Evolutionary conservation across 2,888 invertebrate species (phyloP), one percentile per base, ranked within the genome.

Genomic region (Luperina nickerlii): DNA sequence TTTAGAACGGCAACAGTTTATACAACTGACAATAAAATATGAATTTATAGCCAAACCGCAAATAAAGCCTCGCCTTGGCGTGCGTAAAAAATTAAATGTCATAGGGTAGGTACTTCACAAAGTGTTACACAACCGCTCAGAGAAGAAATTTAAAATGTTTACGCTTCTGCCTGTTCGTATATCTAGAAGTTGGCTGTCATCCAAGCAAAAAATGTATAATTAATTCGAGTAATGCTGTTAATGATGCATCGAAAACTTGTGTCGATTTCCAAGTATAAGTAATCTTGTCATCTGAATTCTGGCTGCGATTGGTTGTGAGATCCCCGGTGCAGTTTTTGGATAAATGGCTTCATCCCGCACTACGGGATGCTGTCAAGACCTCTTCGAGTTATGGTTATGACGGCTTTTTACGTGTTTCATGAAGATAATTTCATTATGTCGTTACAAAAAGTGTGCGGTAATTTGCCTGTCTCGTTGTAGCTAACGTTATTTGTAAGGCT

Each of bases 211-310:
- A 94, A 94, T 83, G 82, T 88, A 83, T 94, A 95, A 96, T 96
- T 95, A 95, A 96, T 95, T 94, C 96, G 87, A 90, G 92, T 94
- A 95, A 95, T 95, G 94, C 92, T 92, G 95, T 96, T 96, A 96
- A 96, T 96, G 96, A 95, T 93, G 94, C 92, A 92, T 91, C 93
- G 93, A 92, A 93, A 92, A 93, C 92, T 92, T 92, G 92, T 91
- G 92, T 91, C 91, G 92, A 95, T 96, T 96, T 96, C 96, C 96
- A 96, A 96, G 97, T 96, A 96, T 95, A 96, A 95, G 93, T 95
- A 94, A 95, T 96, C 93, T 92, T 90, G 93, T 88, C 95, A 94
- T 95, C 94, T 93, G 95, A 94, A 96, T 96, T 95, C 95, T 95
- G 94, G 79, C 89, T 93, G 93, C 95, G 95, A 95, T 94, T 94